These are phyloP conservation scores for Agrypnia vestita DNA, from an alignment of 1,140 invertebrate species.

Conservation along the genomic window DNA sequence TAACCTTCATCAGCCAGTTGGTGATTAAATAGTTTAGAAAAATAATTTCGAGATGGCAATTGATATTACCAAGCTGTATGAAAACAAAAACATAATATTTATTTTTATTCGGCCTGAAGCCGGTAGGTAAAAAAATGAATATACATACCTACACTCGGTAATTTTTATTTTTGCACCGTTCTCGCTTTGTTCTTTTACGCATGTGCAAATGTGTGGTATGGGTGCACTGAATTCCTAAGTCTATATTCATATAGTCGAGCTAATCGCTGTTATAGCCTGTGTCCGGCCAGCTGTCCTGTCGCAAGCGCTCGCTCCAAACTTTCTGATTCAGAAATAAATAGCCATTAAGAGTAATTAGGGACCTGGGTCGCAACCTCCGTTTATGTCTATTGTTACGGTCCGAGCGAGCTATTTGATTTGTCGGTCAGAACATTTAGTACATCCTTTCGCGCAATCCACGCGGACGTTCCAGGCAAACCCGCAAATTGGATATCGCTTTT, in stretches of 20 bases:
- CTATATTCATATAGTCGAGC: neutral
- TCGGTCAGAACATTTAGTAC: neutral
- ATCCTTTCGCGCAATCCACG: constrained; percentile 25
- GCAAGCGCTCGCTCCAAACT: constrained; percentile 29
- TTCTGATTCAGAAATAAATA: constrained; percentile 48
- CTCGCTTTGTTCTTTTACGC: too few relatives aligned
- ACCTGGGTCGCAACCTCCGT: constrained; percentile 37
- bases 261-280: constrained; percentile 29
- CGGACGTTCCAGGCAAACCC: constrained; percentile 14
- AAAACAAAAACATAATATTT: too few relatives aligned
- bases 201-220: too few relatives aligned
- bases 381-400: constrained; percentile 28
- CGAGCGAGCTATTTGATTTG: constrained; percentile 34
- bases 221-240: constrained; percentile 1
- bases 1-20: neutral
- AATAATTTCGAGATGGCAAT: too few relatives aligned
- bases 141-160: neutral
- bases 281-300: constrained; percentile 32
- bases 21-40: too few relatives aligned
- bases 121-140: neutral
- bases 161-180: too few relatives aligned
- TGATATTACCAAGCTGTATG: too few relatives aligned
- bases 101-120: too few relatives aligned
- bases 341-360: constrained; percentile 45
- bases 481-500: constrained; percentile 27